A percentile compares a stretch with the other conserved stretches of the same genome.
These are phyloP conservation scores for Drosophila mauritiana DNA, from an alignment of 1,140 invertebrate genomes.

Conservation along the genomic window DNA sequence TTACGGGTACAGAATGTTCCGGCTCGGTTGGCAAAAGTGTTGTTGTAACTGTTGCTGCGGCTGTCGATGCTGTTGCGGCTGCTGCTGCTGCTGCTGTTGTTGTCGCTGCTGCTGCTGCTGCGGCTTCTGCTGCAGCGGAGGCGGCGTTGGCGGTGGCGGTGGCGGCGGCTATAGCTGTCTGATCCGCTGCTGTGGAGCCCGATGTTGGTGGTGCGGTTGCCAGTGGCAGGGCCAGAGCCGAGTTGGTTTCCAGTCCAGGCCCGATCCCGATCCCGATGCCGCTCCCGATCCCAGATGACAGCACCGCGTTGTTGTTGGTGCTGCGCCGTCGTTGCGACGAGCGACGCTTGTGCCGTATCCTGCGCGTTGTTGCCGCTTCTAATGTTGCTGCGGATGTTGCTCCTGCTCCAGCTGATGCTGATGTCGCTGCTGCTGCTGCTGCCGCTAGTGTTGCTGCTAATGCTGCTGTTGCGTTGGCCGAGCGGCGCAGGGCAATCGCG, in stretches of 20 bases:
- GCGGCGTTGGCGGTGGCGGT: background rate
- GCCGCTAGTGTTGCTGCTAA: slow-evolving; percentile 26
- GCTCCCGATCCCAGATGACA: slow-evolving; percentile 46
- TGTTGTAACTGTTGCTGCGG: slow-evolving; percentile 58
- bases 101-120: slow-evolving; percentile 30
- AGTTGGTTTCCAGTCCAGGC: slow-evolving; percentile 40
- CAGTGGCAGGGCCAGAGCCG: slow-evolving; percentile 82
- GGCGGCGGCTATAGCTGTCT: slow-evolving; percentile 34
- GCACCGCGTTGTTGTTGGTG: slow-evolving; percentile 46
- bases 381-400: slow-evolving; percentile 1
- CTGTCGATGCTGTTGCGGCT: slow-evolving; percentile 34
- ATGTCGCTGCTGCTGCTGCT: slow-evolving; percentile 11
- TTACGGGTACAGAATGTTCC: slow-evolving; percentile 85
- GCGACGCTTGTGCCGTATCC: slow-evolving; percentile 64
- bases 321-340: slow-evolving; percentile 66
- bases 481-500: slow-evolving; percentile 67
- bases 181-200: slow-evolving; percentile 47
- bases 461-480: slow-evolving; percentile 45
- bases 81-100: slow-evolving; percentile 40
- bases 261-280: slow-evolving; percentile 38
- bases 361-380: slow-evolving; percentile 54
- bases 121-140: background rate
- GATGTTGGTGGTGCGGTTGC: slow-evolving; percentile 52
- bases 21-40: slow-evolving; percentile 83
- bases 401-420: background rate